These are phyloP conservation scores for Microcebus griseorufus DNA, from an alignment of 2,113 vertebrate genomes.

Conservation along the genomic window DNA sequence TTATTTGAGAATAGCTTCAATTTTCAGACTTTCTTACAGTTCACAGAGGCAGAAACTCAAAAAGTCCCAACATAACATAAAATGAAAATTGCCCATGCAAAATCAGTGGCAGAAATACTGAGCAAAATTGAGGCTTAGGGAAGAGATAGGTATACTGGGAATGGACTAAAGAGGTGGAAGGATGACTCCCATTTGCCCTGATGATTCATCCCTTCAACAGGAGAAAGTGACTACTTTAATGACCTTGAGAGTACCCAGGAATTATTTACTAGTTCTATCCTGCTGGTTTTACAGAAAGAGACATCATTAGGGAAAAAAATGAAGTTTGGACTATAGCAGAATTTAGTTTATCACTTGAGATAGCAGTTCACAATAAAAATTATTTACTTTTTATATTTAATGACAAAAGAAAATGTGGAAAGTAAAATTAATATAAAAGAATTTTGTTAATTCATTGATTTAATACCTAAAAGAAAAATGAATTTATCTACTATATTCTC, in stretches of 20 bases:
- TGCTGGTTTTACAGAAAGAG: conserved; percentile 23
- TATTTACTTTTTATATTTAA: not conserved
- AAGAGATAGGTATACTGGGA: not conserved
- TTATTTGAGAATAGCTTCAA: not conserved
- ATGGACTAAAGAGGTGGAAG: not conserved
- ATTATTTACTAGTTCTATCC: not conserved
- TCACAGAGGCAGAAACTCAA: not conserved
- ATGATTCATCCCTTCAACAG: not conserved
- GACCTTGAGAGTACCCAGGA: not conserved
- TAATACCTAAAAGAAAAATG: not conserved
- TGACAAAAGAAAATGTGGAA: not conserved
- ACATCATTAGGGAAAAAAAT: not conserved
- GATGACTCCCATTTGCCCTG: not conserved
- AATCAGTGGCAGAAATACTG: not conserved
- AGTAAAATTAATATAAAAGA: not conserved
- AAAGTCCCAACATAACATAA: not conserved
- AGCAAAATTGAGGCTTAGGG: not conserved
- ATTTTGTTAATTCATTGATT: not conserved
- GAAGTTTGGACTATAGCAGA: conserved; percentile 23
- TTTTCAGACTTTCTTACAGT: not conserved
- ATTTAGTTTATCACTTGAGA: not conserved
- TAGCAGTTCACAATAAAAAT: not conserved
- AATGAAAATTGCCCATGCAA: not conserved
- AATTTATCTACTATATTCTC: not conserved
- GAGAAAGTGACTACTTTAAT: not conserved